These are phyloP conservation scores for Naja naja DNA, from an alignment of 2,113 vertebrate genomes.

Conservation along the genomic window DNA sequence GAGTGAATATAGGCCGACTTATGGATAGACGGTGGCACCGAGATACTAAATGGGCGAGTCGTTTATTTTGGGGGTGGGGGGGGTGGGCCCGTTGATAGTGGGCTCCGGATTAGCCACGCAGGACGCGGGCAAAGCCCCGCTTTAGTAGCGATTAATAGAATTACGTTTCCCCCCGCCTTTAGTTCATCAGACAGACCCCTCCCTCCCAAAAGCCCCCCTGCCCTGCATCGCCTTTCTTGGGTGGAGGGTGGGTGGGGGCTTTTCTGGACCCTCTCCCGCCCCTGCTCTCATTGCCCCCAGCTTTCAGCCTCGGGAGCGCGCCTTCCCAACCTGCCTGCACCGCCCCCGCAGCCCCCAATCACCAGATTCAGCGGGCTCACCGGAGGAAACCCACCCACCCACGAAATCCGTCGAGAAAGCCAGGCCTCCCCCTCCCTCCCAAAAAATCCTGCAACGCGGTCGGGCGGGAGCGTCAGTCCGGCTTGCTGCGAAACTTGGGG, in stretches of 20 bases:
- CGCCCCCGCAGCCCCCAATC: fast-evolving
- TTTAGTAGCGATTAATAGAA: not conserved
- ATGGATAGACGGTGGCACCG: not conserved
- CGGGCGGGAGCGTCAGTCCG: no score
- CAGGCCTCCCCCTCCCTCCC: not conserved
- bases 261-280: not conserved
- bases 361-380: not conserved
- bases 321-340: not conserved
- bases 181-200: not conserved
- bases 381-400: no score
- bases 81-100: no score
- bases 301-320: not conserved
- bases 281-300: not conserved
- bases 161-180: no score
- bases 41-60: not conserved
- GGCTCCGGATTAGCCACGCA: not conserved
- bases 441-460: no score
- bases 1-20: not conserved
- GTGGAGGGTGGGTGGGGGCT: not conserved
- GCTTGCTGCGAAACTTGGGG: not conserved
- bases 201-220: no score
- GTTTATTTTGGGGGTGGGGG: not conserved
- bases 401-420: not conserved
- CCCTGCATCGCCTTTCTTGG: not conserved
- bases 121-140: not conserved